A percentile compares a stretch with the other conserved stretches of the same genome.
phyloP scores from a whole-genome alignment of 2,797 vertebrate genomes.

The Phrynocephalus vlangalii region DNA sequence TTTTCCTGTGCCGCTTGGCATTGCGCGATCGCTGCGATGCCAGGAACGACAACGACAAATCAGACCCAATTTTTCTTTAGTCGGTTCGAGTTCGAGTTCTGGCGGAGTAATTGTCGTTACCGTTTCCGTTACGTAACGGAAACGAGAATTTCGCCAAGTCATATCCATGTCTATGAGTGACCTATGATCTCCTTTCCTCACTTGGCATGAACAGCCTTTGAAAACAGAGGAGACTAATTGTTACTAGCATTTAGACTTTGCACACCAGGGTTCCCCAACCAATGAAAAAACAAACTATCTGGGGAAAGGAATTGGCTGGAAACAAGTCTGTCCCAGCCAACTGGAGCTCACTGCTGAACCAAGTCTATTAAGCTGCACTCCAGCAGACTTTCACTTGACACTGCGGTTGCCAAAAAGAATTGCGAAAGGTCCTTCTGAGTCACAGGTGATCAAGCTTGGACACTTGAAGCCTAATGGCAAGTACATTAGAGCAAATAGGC shows the following conservation, averaged over 20 bases:
- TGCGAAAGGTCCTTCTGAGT: background rate
- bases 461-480: slow-evolving; percentile 9
- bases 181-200: background rate
- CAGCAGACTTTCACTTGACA: slow-evolving; percentile 20
- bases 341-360: slow-evolving; percentile 11
- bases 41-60: too few species aligned
- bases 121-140: too few species aligned
- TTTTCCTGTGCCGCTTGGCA: too few species aligned
- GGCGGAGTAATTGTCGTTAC: too few species aligned
- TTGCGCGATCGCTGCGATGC: too few species aligned
- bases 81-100: too few species aligned
- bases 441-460: background rate
- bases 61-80: too few species aligned
- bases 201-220: background rate
- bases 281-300: background rate
- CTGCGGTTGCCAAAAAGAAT: background rate
- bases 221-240: background rate
- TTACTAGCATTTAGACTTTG: background rate
- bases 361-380: slow-evolving; percentile 17
- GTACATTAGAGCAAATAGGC: slow-evolving; percentile 8
- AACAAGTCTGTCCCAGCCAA: slow-evolving; percentile 7
- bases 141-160: too few species aligned
- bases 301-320: background rate
- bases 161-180: too few species aligned
- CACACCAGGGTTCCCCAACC: background rate